Conservation (phyloP, 2,888 invertebrate species). For the Pachydiplax longipennis region DNA sequence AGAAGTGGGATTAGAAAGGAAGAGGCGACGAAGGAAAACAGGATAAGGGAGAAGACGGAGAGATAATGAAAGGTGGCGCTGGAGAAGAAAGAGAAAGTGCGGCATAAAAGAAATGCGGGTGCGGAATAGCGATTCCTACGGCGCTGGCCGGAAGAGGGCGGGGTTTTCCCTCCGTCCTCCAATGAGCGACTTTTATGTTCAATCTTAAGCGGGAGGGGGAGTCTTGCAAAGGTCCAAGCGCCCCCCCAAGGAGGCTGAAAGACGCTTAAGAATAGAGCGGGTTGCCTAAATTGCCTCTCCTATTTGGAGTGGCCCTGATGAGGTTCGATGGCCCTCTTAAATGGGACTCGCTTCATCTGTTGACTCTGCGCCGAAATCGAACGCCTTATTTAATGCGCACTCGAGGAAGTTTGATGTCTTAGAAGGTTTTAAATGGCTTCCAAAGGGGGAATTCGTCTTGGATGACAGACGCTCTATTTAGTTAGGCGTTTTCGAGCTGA, state of each 20-base stretch:
- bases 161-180: conserved; percentile 11
- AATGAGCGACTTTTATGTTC: conserved; percentile 39
- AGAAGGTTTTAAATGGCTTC: no score
- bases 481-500: no score
- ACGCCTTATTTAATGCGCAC: not conserved
- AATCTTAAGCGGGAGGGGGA: conserved; percentile 17
- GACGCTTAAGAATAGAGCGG: not conserved
- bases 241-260: not conserved
- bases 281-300: conserved; percentile 1
- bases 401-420: no score
- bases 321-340: not conserved
- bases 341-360: not conserved
- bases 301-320: conserved; percentile 5
- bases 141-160: conserved; percentile 18
- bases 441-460: no score
- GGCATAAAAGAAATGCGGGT: not conserved
- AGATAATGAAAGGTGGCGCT: not conserved
- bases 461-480: no score
- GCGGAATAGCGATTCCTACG: not conserved
- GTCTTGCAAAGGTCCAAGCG: not conserved
- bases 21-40: not conserved
- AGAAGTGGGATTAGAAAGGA: not conserved
- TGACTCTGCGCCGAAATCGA: not conserved
- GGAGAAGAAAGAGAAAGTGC: not conserved
- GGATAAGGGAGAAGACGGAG: not conserved